Conservation (phyloP, 2,797 vertebrate genomes). For the Varecia variegata region DNA sequence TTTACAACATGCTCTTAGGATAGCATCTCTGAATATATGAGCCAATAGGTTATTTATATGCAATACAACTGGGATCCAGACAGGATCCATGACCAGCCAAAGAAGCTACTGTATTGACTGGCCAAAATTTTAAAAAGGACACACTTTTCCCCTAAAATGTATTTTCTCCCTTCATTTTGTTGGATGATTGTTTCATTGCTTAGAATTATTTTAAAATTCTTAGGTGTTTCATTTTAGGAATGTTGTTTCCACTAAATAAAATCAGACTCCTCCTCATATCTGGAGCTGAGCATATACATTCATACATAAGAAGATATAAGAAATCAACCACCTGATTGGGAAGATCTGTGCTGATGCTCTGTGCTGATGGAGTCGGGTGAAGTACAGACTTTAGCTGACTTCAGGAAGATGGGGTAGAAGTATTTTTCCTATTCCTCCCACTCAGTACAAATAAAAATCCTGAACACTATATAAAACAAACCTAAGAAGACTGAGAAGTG, state of each 20-base stretch:
- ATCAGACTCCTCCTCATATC: neutral
- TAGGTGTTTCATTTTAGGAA: neutral
- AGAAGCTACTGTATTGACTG: neutral
- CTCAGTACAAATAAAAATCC: neutral
- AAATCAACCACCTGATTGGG: neutral
- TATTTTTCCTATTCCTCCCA: neutral
- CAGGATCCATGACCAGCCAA: neutral
- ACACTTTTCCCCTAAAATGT: neutral
- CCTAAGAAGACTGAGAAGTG: neutral
- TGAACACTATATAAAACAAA: neutral
- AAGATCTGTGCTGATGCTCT: neutral
- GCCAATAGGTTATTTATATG: neutral
- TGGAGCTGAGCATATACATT: neutral
- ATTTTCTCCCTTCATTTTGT: neutral
- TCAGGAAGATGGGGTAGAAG: neutral
- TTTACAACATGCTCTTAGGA: neutral
- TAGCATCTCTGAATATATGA: neutral
- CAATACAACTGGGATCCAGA: neutral
- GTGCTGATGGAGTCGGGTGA: neutral
- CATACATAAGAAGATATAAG: accelerated
- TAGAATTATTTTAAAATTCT: neutral
- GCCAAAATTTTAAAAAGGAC: neutral
- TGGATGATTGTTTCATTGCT: neutral
- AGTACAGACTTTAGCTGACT: neutral
- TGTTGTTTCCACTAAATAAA: neutral